Conservation (phyloP, 1,140 invertebrate species). For the Drosophila repleta region DNA sequence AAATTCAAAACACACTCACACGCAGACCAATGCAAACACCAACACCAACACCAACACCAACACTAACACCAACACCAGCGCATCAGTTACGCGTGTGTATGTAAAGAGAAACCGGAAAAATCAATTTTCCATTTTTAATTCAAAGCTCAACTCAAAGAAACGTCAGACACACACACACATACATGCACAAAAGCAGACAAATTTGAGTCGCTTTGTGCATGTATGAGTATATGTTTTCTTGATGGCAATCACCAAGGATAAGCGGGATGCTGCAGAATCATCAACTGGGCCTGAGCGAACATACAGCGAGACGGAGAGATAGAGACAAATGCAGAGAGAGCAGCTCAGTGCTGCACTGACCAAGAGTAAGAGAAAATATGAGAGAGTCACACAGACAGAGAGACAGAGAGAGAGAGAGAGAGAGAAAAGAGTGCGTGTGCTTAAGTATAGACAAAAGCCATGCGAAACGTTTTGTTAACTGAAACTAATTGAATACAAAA, state of each 20-base stretch:
- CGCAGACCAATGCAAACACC: background rate
- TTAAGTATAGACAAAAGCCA: constrained; percentile 60
- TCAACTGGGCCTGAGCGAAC: constrained; percentile 35
- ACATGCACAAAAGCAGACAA: too few relatives aligned
- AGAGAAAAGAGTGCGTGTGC: background rate
- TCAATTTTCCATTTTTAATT: constrained; percentile 84
- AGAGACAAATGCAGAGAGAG: constrained; percentile 1
- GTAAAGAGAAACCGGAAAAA: constrained; percentile 75
- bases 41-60: constrained; percentile 12
- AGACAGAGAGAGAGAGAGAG: background rate
- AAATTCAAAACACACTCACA: constrained; percentile 42
- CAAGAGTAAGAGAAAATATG: background rate
- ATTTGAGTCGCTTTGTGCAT: too few relatives aligned
- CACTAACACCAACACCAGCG: constrained; percentile 1
- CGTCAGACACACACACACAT: constrained; percentile 30
- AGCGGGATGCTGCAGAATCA: constrained; percentile 76
- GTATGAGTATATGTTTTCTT: constrained; percentile 40
- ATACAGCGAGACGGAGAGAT: constrained; percentile 14
- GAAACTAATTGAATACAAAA: constrained; percentile 19
- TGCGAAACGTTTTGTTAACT: constrained; percentile 50
- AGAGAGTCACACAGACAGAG: background rate
- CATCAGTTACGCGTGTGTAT: constrained; percentile 53
- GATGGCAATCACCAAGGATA: constrained; percentile 65
- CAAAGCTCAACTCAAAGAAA: constrained; percentile 70
- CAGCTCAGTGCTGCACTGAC: background rate